Evolutionary conservation across 1,140 invertebrate genomes (phyloP).

Genomic region (Maniola jurtina): DNA sequence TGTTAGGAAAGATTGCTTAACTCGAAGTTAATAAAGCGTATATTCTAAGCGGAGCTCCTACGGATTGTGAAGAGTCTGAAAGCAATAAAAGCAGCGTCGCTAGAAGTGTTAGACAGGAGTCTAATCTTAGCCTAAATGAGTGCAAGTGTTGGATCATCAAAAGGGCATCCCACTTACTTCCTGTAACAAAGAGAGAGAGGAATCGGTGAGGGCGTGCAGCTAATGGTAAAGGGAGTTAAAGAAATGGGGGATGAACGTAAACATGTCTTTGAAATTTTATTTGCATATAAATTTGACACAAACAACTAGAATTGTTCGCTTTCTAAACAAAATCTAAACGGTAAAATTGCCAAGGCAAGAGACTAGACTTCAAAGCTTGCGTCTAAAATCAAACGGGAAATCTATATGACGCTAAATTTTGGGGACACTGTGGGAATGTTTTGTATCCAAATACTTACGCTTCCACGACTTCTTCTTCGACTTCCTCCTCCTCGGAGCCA

Average conservation of each 20-base stretch:
- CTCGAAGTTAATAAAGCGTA: constrained; percentile 31
- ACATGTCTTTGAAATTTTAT: constrained; percentile 26
- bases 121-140: constrained; percentile 69
- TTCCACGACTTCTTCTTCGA: constrained; percentile 83
- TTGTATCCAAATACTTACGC: constrained; percentile 80
- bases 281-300: constrained; percentile 28
- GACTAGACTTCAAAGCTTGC: constrained; percentile 57
- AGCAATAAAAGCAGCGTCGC: constrained; percentile 63
- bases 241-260: constrained; percentile 17
- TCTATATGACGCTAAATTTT: constrained; percentile 47
- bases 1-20: constrained; percentile 18
- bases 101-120: constrained; percentile 62
- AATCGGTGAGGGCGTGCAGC: constrained; percentile 68
- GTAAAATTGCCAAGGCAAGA: constrained; percentile 48
- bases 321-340: constrained; percentile 10
- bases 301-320: constrained; percentile 37
- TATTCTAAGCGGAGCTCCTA: constrained; percentile 46
- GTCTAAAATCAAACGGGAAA: constrained; percentile 56
- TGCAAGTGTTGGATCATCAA: constrained; percentile 70
- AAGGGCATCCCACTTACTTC: constrained; percentile 80
- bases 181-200: constrained; percentile 79
- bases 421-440: constrained; percentile 18
- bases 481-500: constrained; percentile 84
- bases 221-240: constrained; percentile 42
- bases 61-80: constrained; percentile 44